Base-by-base conservation (phyloP, 2,113 vertebrate species). In the Nettapus auritus region DNA sequence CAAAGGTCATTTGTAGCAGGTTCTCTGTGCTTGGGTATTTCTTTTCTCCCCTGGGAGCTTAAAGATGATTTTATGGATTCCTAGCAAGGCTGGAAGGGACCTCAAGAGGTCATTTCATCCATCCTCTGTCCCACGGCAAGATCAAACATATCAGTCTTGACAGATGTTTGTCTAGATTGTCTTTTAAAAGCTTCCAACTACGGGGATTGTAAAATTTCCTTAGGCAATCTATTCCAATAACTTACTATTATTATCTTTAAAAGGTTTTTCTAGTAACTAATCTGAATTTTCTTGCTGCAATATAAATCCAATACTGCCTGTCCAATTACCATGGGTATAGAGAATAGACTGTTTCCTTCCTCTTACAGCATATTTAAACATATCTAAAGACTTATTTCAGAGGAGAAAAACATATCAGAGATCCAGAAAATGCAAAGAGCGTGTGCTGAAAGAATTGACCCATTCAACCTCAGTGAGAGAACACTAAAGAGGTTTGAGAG, bases 91-190 rank as follows among this genome's bases (percentile, higher is more conserved):
- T 92, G 22, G 25, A 92, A 93, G 83, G 64, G 68, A 81, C 15
- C 76, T 86, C 40, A 90, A 88, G 94, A 96, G 90, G 92, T 93
- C 92, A 90, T 86, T 94, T 88, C 68, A 88, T 86, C 90, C 52
- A 81, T 77, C 31, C 76, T 88, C 60, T 81, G 23, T 88, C 93
- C 88, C 80, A 93, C 67, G 86, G 73, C 86, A 95, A 92, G 82
- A 81, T 77, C 90, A 94, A 94, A 74, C 46, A 95, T 77, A 93
- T 67, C 69, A 84, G 13, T 83, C 76, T 81, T 84, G 83, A 86
- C 63, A 96, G 88, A 91, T 90, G 64, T 88, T 94, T 92, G 40
- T 81, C 76, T 81, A 88, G 42, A 71, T n/a, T 26, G 9, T 36
- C 68, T 97, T 91, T 81, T 50, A 33, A 94, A 95, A 93, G 46